Conservation (phyloP, 2,113 vertebrate species). For the Heterochromis multidens region DNA sequence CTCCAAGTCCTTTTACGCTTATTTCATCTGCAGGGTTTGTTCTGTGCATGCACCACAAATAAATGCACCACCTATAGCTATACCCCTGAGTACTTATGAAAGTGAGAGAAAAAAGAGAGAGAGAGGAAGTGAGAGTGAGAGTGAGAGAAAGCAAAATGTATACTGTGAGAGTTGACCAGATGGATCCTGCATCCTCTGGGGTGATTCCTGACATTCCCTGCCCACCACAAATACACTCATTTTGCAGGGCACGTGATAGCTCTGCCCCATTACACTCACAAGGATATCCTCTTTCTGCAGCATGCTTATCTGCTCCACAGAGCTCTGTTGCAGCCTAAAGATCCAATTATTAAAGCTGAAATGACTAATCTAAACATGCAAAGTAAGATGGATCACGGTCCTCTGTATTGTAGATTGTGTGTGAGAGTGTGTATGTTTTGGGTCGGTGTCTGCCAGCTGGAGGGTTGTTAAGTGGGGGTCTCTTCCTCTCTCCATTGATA, state of each 20-base stretch:
- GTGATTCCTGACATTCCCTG: slow-evolving; percentile 73
- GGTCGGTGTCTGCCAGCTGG: background rate
- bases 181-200: slow-evolving; percentile 56
- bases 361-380: slow-evolving; percentile 33
- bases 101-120: background rate
- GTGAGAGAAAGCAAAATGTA: background rate
- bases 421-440: background rate
- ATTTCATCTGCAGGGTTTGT: slow-evolving; percentile 15
- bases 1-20: slow-evolving; percentile 25
- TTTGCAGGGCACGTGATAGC: slow-evolving; percentile 37
- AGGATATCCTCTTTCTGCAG: slow-evolving; percentile 2
- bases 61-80: background rate
- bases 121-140: too few species aligned
- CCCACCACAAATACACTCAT: slow-evolving; percentile 59
- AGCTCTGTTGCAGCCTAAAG: slow-evolving; percentile 4
- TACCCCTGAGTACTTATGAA: background rate
- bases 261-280: slow-evolving; percentile 30
- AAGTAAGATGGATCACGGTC: slow-evolving; percentile 23
- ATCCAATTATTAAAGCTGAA: slow-evolving; percentile 14
- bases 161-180: slow-evolving; percentile 18
- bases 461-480: slow-evolving; percentile 21
- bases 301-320: background rate
- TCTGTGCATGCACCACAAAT: background rate
- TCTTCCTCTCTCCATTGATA: slow-evolving; percentile 48
- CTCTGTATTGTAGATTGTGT: background rate